These are phyloP conservation scores for Andrena camellia DNA, from an alignment of 2,888 invertebrate species.

Conservation along the genomic window DNA sequence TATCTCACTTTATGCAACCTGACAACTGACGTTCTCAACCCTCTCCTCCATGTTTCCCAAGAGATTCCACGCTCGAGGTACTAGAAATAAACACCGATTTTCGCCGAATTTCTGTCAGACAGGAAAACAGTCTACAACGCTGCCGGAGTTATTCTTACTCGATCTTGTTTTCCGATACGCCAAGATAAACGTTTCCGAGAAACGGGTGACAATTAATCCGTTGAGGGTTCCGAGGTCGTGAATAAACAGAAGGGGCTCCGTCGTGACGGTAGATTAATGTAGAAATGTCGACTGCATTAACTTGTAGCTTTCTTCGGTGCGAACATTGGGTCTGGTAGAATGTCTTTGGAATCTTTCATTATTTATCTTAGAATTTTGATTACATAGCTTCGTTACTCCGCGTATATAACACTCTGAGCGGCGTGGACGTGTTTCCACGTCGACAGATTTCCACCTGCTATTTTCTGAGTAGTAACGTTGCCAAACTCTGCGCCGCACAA, in stretches of 20 bases:
- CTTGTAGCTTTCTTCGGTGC: too few species aligned
- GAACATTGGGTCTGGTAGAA: too few species aligned
- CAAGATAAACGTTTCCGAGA: constrained; percentile 21
- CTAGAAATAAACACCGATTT: constrained; percentile 35
- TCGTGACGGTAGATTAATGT: neutral
- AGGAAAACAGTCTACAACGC: constrained; percentile 16
- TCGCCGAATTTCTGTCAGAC: constrained; percentile 19
- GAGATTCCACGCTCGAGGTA: constrained; percentile 6
- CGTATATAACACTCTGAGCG: too few species aligned
- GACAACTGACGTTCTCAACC: constrained; percentile 3
- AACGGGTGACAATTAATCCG: constrained; percentile 28
- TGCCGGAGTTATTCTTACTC: constrained; percentile 19
- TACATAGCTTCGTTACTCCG: too few species aligned
- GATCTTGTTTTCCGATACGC: constrained; percentile 18
- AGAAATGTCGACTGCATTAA: neutral
- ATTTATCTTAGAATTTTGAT: too few species aligned
- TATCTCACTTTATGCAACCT: neutral
- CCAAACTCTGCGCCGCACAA: too few species aligned
- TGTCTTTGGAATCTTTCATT: too few species aligned
- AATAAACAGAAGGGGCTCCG: constrained; percentile 14
- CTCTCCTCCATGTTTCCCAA: neutral
- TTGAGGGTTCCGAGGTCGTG: neutral
- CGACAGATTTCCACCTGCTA: too few species aligned
- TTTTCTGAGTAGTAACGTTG: too few species aligned
- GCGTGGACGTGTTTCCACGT: too few species aligned